phyloP scores from a whole-genome alignment of 2,888 invertebrate species.

The Schrankia costaestrigalis region DNA sequence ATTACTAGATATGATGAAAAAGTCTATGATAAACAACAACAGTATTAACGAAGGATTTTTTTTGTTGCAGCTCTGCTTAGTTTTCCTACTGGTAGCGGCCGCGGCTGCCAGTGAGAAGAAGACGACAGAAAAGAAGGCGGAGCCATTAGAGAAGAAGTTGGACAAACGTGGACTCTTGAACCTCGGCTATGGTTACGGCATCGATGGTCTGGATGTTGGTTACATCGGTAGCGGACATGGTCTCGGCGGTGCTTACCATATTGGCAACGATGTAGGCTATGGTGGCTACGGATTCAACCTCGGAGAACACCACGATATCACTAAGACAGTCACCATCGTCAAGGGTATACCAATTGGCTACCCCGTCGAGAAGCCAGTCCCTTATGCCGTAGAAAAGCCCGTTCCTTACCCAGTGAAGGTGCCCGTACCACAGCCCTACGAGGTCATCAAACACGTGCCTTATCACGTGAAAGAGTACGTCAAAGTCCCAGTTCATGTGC shows the following conservation, averaged over 20 bases:
- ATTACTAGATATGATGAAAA: too few species aligned
- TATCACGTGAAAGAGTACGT: conserved; percentile 89
- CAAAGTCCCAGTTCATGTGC: conserved; percentile 89
- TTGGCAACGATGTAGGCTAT: conserved; percentile 34
- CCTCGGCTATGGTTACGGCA: conserved; percentile 90
- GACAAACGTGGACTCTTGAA: conserved; percentile 90
- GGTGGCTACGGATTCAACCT: conserved; percentile 54
- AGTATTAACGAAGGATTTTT: too few species aligned
- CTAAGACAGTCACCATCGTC: conserved; percentile 83
- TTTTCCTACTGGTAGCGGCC: conserved; percentile 88
- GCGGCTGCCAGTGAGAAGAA: conserved; percentile 86
- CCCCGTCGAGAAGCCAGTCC: conserved; percentile 83
- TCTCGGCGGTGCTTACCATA: conserved; percentile 77
- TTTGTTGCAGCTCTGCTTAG: conserved; percentile 83
- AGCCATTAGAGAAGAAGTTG: conserved; percentile 86
- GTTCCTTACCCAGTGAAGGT: conserved; percentile 85
- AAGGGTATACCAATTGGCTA: conserved; percentile 84
- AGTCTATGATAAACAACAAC: too few species aligned
- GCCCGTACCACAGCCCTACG: conserved; percentile 85
- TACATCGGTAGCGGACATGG: conserved; percentile 84
- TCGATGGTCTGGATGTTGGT: conserved; percentile 87
- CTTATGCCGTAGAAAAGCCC: conserved; percentile 84
- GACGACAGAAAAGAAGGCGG: conserved; percentile 77
- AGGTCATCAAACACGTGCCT: conserved; percentile 85
- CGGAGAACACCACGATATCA: conserved; percentile 73